Evolutionary conservation across 2,113 vertebrate species (phyloP), one percentile per base, ranked within the genome.

Genomic region (Rousettus leschenaultii): DNA sequence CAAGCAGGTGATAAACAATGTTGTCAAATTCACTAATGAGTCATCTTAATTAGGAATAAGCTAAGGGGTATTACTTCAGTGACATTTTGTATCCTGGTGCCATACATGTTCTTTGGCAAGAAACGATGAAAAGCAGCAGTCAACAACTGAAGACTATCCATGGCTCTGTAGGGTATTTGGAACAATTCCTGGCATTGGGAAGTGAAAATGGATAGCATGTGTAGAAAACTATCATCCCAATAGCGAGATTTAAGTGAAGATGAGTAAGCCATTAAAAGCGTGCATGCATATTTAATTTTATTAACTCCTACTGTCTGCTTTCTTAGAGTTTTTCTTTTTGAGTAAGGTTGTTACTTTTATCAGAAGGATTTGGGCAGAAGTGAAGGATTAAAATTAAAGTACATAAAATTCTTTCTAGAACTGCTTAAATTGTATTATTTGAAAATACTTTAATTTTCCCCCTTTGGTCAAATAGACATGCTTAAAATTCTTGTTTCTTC

Each of bases 401-500:
- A 2, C 28, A 26, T 48, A 6, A 21, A 91, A 35, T 73, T 80
- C 26, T 91, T 88, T 61, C 65, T 75, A 26, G 33, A 43, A 43
- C 16, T 80, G 19, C 57, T 95, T 93, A 57, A 53, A 43, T 93
- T 59, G 80, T 8, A 51, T 87, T 88, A 14, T 74, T 86, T 74
- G 24, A 90, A 78, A 92, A 80, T 77, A 12, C 9, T 96, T 92
- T 89, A 1, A 4, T 78, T 92, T 65, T 38, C 10, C 33, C 79
- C 0, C 9, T 94, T 92, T 83, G 71, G 30, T 74, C 59, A 83
- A 89, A 91, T 4, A 78, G 19, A 59, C 7, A 59, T 73, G 21
- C 19, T 95, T 95, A 74, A 78, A 90, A 73, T 91, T 82, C 66
- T 70, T 84, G 3, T 74, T 94, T 75, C n/a, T 93, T 91, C 19